Evolutionary conservation across 2,888 invertebrate genomes (phyloP), one percentile per base, ranked within the genome.

Genomic region (Dioctria linearis): DNA sequence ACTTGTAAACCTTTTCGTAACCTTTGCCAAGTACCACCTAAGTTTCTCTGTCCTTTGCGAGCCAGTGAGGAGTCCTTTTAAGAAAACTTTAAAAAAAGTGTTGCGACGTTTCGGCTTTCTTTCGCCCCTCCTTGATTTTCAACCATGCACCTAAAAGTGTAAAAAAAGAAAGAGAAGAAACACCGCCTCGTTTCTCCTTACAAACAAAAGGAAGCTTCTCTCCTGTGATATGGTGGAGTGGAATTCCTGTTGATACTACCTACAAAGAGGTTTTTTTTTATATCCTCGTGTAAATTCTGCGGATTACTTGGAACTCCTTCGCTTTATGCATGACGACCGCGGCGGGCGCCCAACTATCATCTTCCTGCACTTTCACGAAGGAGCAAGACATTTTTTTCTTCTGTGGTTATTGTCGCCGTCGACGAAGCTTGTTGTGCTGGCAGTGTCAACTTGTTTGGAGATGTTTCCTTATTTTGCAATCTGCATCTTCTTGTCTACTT

Each of bases 211-310:
- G 13, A n/a, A 54, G 61, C 54, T 59, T 80, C 66, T 42, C 57
- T 80, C n/a, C 66, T 54, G 75, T 71, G 75, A 76, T 76, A 80
- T 75, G 76, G 63, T 39, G 61, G 66, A 66, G 75, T 66, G 57
- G 80, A 76, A 80, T 66, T 66, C 76, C 80, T 80, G 80, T 67
- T 80, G 80, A 80, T 80, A 80, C 66, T 65, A 66, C 61, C 61
- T 61, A 43, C 11, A 49, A 61, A 25, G 39, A 49, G 6, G 49
- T 71, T 51, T 71, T 71, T 71, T 11, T 39, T 61, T 61, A 43
- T 65, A 59, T 59, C 75, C 59, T 75, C 42, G 57, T 40, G 75
- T 75, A 39, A 59, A 57, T 59, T n/a, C 9, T 61, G 43, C 25
- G 65, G 65, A 78, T 78, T 78, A 49, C 78, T 78, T 54, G 25